phyloP scores from a whole-genome alignment of 1,140 invertebrate species.

The Drosophila kurseongensis region DNA sequence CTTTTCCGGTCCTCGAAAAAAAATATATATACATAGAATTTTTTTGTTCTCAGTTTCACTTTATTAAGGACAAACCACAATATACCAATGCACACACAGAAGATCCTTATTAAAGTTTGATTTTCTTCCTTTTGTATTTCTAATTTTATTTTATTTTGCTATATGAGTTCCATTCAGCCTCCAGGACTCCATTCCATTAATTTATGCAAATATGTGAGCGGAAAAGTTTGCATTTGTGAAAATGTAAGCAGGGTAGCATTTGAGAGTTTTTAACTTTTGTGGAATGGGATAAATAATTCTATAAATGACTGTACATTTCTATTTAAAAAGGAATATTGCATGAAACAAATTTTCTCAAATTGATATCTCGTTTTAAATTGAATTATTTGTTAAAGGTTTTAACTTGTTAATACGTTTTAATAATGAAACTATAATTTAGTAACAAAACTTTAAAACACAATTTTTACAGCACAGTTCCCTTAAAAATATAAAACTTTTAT shows the following conservation, averaged over 20 bases:
- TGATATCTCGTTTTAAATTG: no score
- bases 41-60: conserved; percentile 45
- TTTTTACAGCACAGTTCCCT: no score
- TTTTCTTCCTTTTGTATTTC: conserved; percentile 25
- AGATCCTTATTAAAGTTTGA: conserved; percentile 44
- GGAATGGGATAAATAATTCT: background rate
- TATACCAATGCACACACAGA: conserved; percentile 8
- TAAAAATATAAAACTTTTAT: no score
- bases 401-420: no score
- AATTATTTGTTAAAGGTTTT: no score
- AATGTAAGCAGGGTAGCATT: conserved; percentile 16
- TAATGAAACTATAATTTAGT: no score
- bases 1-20: conserved; percentile 25
- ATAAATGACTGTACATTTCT: background rate
- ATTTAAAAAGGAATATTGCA: background rate
- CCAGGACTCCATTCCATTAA: conserved; percentile 39
- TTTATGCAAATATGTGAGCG: conserved; percentile 26
- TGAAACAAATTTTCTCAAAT: no score
- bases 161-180: conserved; percentile 21
- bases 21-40: conserved; percentile 12
- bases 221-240: conserved; percentile 26
- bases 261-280: background rate
- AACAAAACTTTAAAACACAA: no score
- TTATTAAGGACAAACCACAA: conserved; percentile 49
- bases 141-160: conserved; percentile 20